Evolutionary conservation across 2,888 invertebrate species (phyloP), one percentile per base, ranked within the genome.

Genomic region (Fragum sueziense): DNA sequence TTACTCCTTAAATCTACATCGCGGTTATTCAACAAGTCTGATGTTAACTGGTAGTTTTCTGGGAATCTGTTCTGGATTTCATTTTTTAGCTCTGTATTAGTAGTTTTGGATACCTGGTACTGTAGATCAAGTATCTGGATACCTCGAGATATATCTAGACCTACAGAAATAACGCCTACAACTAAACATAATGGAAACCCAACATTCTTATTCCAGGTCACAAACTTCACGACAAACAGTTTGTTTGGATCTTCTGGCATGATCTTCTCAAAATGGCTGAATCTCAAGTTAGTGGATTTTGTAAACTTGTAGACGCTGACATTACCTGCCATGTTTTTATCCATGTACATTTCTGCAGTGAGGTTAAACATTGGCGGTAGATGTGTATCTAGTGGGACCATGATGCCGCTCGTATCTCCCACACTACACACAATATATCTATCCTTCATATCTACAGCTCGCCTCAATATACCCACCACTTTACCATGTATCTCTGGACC

Each of bases 151-250:
- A 89, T 31, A 14, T 84, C 86, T 17, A 61, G 59, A 3, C 88
- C 90, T 1, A 81, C 83, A 33, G 86, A 86, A 2, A 91, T 70
- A 0, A 90, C 88, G 1, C 91, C 91, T 27, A 92, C 85, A 11
- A 91, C 91, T 34, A 92, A 81, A 59, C 92, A 91, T 2, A 91
- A 71, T 0, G 91, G 91, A 6, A 86, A 80, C n/a, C 84, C 82
- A 59, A 88, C 84, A 2, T 80, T 82, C 22, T 85, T 75, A 20
- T 91, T 87, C 90, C 90, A 92, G 25, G 89, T 89, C 67, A 92
- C 74, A 74, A 88, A 91, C n/a, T 88, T 86, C 17, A 91, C 91
- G 11, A 90, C 84, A 87, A 91, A 91, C 59, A 92, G 74, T 70
- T 90, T 90, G 2, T 76, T 75, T n/a, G 76, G 67, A 33, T 88